Percentiles rank a stretch among this genome's conserved stretches.
Conservation (phyloP, 2,888 invertebrate genomes). For the Abrostola tripartita region DNA sequence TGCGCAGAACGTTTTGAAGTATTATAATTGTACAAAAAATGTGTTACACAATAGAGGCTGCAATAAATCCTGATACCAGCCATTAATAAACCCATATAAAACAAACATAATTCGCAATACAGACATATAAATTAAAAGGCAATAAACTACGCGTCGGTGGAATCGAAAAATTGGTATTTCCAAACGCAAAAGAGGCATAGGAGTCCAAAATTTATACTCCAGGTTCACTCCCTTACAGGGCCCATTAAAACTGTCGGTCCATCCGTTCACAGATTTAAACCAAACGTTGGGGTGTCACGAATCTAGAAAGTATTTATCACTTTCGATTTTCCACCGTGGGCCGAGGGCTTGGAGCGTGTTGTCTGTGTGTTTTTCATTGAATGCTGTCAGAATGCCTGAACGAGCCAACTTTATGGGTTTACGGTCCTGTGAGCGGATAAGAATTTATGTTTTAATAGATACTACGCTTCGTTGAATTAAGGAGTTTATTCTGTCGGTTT, state of each 20-base stretch:
- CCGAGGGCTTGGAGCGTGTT: slow-evolving; percentile 64
- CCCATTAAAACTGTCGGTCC: slow-evolving; percentile 83
- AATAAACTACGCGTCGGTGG: slow-evolving; percentile 68
- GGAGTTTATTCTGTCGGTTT: slow-evolving; percentile 44
- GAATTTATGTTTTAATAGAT: slow-evolving; percentile 58
- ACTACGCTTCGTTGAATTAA: slow-evolving; percentile 37
- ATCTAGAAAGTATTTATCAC: slow-evolving; percentile 81
- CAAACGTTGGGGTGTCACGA: slow-evolving; percentile 76
- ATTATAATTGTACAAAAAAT: no score
- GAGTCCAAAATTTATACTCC: slow-evolving; percentile 73
- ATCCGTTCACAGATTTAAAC: slow-evolving; percentile 81
- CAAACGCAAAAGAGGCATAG: slow-evolving; percentile 58
- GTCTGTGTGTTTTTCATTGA: slow-evolving; percentile 71
- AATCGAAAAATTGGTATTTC: slow-evolving; percentile 72
- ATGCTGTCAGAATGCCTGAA: slow-evolving; percentile 59
- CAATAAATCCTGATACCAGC: slow-evolving; percentile 9
- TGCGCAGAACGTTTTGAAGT: no score
- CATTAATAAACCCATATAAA: slow-evolving; percentile 46
- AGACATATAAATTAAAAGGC: slow-evolving; percentile 81
- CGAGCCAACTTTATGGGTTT: slow-evolving; percentile 49
- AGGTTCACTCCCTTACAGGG: slow-evolving; percentile 76
- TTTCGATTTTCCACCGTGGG: slow-evolving; percentile 72
- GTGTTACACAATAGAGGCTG: no score
- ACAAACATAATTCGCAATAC: slow-evolving; percentile 57
- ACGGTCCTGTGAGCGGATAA: slow-evolving; percentile 47